phyloP scores from a whole-genome alignment of 2,113 vertebrate genomes.

The Pituophis catenifer region DNA sequence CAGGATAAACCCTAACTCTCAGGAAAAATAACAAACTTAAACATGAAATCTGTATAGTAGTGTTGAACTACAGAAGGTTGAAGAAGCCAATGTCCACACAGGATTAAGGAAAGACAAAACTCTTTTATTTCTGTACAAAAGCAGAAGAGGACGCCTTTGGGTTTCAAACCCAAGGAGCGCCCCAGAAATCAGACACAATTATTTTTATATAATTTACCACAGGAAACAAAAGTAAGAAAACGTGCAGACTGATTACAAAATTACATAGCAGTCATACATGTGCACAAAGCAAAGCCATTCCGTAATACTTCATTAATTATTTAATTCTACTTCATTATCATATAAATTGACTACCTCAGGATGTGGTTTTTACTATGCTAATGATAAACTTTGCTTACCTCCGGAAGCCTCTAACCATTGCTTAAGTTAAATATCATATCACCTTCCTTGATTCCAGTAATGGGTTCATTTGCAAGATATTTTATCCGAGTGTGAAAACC shows the following conservation, averaged over 20 bases:
- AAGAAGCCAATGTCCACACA: neutral
- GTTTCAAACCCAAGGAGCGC: neutral
- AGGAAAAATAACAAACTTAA: slow-evolving; percentile 49
- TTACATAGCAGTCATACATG: neutral
- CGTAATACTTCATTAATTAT: neutral
- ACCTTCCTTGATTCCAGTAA: neutral
- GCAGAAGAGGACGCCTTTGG: neutral
- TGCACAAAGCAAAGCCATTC: neutral
- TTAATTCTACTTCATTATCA: neutral
- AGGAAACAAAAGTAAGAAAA: neutral
- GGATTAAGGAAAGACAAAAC: neutral
- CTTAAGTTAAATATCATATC: neutral
- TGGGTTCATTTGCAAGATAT: neutral
- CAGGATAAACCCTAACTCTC: slow-evolving; percentile 17
- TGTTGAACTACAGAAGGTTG: neutral
- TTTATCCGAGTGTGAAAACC: neutral
- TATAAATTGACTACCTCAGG: neutral
- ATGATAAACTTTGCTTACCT: neutral
- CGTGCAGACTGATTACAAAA: neutral
- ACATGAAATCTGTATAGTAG: slow-evolving; percentile 56
- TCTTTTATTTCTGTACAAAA: neutral
- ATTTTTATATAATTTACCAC: neutral
- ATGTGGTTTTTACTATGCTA: neutral
- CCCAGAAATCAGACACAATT: neutral
- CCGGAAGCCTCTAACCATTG: neutral